Conservation (phyloP, 2,113 vertebrate genomes). For the Cynopterus brachyotis region DNA sequence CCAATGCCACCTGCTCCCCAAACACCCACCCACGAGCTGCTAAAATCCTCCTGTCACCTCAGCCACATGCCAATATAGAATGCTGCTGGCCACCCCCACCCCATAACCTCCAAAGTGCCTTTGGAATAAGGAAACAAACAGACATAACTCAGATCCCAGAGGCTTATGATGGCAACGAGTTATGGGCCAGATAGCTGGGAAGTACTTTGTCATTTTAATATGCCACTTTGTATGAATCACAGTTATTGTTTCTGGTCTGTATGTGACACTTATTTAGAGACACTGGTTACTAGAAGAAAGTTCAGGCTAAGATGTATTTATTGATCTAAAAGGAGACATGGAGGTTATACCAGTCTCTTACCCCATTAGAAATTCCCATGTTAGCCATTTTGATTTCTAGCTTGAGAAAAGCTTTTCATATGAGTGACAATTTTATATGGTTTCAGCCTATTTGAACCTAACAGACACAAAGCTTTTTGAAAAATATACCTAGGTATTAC, state of each 20-base stretch:
- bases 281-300: neutral
- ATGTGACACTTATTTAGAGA: neutral
- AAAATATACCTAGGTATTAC: neutral
- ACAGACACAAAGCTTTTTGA: neutral
- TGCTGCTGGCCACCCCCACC: conserved; percentile 7
- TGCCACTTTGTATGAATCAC: neutral
- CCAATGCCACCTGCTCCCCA: conserved; percentile 69
- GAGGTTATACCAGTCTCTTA: neutral
- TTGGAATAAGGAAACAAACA: conserved; percentile 13
- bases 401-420: neutral
- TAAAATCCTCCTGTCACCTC: conserved; percentile 72
- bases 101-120: neutral
- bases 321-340: conserved; percentile 11
- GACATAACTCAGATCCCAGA: neutral
- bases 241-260: neutral
- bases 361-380: neutral
- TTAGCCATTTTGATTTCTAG: neutral
- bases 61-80: conserved; percentile 52
- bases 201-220: neutral
- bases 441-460: neutral
- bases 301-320: conserved; percentile 8
- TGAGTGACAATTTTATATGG: neutral
- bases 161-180: neutral
- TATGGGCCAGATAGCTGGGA: neutral
- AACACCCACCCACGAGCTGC: conserved; percentile 68